These are phyloP conservation scores for Sandelia bainsii DNA, from an alignment of 2,797 vertebrate species.

Conservation along the genomic window DNA sequence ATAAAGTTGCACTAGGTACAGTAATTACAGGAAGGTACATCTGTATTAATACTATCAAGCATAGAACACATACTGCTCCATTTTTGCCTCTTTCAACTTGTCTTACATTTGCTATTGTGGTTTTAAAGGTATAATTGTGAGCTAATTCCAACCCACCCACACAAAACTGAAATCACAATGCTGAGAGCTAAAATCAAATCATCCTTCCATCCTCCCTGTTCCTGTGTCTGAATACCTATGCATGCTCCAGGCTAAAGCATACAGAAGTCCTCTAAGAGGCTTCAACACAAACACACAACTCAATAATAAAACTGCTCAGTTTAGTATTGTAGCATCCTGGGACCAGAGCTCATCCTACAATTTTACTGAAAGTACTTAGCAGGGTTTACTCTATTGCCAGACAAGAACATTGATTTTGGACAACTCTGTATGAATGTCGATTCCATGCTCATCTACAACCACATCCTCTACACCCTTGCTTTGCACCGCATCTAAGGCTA, in stretches of 20 bases:
- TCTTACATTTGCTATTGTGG: constrained; percentile 19
- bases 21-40: not conserved
- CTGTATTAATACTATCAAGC: not conserved
- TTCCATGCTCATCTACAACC: not conserved
- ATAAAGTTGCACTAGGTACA: constrained; percentile 22
- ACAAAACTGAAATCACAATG: constrained; percentile 41
- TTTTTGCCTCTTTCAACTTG: not conserved
- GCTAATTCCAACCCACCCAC: constrained; percentile 47
- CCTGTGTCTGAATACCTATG: constrained; percentile 61
- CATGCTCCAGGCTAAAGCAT: constrained; percentile 51
- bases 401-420: no score
- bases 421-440: not conserved
- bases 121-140: constrained; percentile 47
- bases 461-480: not conserved
- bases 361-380: not conserved
- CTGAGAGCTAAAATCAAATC: constrained; percentile 63
- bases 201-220: constrained; percentile 41
- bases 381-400: not conserved
- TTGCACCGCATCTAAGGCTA: not conserved
- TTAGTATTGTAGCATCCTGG: constrained; percentile 24
- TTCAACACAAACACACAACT: constrained; percentile 18
- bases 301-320: constrained; percentile 7
- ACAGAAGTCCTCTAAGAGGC: constrained; percentile 29
- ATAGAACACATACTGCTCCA: not conserved
- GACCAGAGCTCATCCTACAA: not conserved